phyloP scores from a whole-genome alignment of 1,140 invertebrate species.

The Ips typographus region DNA sequence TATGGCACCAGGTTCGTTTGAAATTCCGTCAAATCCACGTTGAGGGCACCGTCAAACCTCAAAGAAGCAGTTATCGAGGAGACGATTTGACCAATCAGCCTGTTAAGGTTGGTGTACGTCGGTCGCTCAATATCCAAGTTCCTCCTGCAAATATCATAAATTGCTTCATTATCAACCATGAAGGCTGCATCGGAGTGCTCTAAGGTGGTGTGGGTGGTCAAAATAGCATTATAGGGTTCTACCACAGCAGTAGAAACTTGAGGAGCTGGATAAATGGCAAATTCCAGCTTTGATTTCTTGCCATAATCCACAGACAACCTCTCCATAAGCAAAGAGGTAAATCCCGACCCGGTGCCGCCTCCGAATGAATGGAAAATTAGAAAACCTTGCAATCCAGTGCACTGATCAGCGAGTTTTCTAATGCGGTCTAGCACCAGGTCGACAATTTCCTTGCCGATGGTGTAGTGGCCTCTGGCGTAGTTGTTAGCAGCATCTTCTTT shows the following conservation, averaged over 20 bases:
- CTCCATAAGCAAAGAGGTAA: neutral
- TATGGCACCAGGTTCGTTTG: neutral
- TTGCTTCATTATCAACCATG: slow-evolving; percentile 88
- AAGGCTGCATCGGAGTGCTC: slow-evolving; percentile 81
- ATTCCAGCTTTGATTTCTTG: neutral
- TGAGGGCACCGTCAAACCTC: slow-evolving; percentile 47
- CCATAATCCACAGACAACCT: neutral
- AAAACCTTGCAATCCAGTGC: neutral
- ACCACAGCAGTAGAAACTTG: neutral
- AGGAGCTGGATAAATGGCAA: neutral
- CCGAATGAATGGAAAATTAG: neutral
- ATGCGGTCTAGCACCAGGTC: slow-evolving; percentile 53
- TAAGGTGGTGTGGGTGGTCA: slow-evolving; percentile 73
- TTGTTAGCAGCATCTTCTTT: slow-evolving; percentile 89
- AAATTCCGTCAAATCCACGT: neutral
- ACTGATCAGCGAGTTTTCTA: neutral
- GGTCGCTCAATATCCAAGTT: neutral
- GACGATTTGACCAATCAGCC: neutral
- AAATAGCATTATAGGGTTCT: neutral
- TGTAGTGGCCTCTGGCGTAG: slow-evolving; percentile 82
- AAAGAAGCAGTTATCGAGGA: neutral
- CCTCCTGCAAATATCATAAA: slow-evolving; percentile 64
- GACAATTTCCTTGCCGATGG: slow-evolving; percentile 64
- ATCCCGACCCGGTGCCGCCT: neutral
- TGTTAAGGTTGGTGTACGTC: neutral